Conservation (phyloP, 2,113 vertebrate species). For the Ursus arctos region DNA sequence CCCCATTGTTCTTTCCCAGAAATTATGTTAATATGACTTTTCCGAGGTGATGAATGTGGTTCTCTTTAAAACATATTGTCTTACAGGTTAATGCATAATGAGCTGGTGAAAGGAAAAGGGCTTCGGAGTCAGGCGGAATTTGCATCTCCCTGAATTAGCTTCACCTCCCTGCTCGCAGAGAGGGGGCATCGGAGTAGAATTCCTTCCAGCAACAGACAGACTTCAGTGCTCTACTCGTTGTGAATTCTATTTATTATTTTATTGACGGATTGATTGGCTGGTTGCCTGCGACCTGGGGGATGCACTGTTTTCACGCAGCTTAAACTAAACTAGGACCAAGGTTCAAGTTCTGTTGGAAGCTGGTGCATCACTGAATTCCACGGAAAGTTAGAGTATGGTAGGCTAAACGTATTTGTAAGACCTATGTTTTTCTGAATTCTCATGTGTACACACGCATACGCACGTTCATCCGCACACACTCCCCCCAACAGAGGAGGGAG, state of each 20-base stretch:
- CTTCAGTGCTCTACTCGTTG: background rate
- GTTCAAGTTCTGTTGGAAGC: slow-evolving; percentile 9
- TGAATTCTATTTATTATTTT: background rate
- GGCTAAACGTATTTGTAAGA: background rate
- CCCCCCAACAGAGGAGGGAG: background rate
- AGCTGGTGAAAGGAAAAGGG: slow-evolving; percentile 73
- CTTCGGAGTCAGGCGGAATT: slow-evolving; percentile 52
- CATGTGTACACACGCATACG: rapidly evolving
- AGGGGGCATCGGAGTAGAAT: background rate
- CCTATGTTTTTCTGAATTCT: background rate
- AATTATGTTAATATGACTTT: slow-evolving; percentile 91
- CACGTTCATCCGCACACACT: background rate
- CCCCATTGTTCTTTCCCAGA: slow-evolving; percentile 88
- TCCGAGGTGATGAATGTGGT: slow-evolving; percentile 86
- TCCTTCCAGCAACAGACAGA: background rate
- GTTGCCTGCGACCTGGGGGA: background rate
- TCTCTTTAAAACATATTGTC: slow-evolving; percentile 83
- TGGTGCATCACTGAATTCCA: slow-evolving; percentile 33
- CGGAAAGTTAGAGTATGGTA: background rate
- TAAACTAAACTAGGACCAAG: slow-evolving; percentile 1
- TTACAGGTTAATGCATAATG: slow-evolving; percentile 82
- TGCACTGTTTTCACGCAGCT: background rate
- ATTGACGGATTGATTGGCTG: background rate
- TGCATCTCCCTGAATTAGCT: slow-evolving; percentile 37
- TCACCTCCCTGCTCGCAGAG: background rate